Evolutionary conservation across 2,888 invertebrate genomes (phyloP).

Genomic region (Allacma fusca): DNA sequence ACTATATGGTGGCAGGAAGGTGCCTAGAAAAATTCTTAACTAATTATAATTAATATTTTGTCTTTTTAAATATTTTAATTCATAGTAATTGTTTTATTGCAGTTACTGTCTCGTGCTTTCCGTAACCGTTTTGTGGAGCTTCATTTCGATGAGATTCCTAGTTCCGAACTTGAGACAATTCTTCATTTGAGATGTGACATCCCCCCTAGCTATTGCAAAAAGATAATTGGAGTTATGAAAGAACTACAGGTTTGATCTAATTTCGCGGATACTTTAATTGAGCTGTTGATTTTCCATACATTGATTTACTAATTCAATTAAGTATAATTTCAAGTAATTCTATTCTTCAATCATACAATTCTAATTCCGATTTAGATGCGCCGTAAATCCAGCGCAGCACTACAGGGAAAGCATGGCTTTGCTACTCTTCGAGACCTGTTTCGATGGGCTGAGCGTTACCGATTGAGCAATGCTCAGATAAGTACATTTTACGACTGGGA

Average conservation of each 20-base stretch:
- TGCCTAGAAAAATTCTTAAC: constrained; percentile 63
- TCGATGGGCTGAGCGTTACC: constrained; percentile 95
- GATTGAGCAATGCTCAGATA: constrained; percentile 72
- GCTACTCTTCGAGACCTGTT: constrained; percentile 95
- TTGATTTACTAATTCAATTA: constrained; percentile 10
- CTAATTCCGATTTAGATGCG: constrained; percentile 65
- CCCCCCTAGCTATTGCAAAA: constrained; percentile 85
- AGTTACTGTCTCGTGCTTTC: constrained; percentile 91
- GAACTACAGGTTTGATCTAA: constrained; percentile 76
- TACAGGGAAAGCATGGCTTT: constrained; percentile 88
- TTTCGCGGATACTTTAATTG: neutral
- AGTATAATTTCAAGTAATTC: neutral
- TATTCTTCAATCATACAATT: no score
- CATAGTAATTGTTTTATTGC: constrained; percentile 48
- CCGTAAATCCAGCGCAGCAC: constrained; percentile 84
- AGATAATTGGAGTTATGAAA: constrained; percentile 89
- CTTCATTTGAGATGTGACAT: constrained; percentile 87
- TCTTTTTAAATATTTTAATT: neutral
- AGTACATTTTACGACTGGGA: constrained; percentile 90
- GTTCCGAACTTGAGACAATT: constrained; percentile 84
- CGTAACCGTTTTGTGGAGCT: constrained; percentile 97
- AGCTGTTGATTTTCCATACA: neutral
- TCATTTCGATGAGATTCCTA: constrained; percentile 95
- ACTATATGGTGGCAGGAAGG: constrained; percentile 94
- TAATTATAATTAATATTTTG: no score